Base-by-base conservation (phyloP, 2,797 vertebrate genomes). In the Anas bernieri region DNA sequence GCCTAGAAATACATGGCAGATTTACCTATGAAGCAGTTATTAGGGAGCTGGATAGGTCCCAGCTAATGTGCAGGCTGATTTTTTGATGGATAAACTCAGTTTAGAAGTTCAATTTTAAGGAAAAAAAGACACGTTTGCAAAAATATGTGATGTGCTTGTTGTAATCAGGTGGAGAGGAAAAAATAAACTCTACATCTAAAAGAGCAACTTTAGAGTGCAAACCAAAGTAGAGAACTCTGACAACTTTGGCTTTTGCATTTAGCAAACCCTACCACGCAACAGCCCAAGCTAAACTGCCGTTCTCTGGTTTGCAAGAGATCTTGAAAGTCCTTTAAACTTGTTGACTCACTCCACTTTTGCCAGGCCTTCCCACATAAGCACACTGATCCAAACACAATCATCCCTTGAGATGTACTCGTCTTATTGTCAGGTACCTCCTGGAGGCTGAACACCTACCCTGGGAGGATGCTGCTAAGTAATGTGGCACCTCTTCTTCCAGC, bases 271-370 rank as follows among this genome's bases (percentile, higher is more conserved):
- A 26, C 41, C 48, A n/a, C 41, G 30, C 0, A 2, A n/a, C 23
- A 0, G 0, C 41, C 59, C 43, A 55, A 68, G 79, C n/a, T 93
- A 87, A 90, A 81, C 31, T 91, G 52, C 35, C 11, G 78, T 69
- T 73, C 86, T 94, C 66, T 88, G 59, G 31, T 70, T 83, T 83
- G 85, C 59, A 92, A 79, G 83, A 88, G 69, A 88, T 61, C 89
- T 92, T 86, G 77, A 90, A 94, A 86, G 52, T 73, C 67, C 67
- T 92, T 92, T 90, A 83, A 91, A 86, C 85, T 81, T 83, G 73
- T 89, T 93, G 92, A 91, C 84, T 95, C 88, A 25, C 17, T 93
- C n/a, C 76, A 62, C 80, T 96, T 96, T 86, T 88, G 52, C 59
- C 90, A 93, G 91, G 76, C 46, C 79, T 86, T 81, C 73, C 63